These are phyloP conservation scores for Disparrhopalites patrizii DNA, from an alignment of 2,888 invertebrate genomes.

Conservation along the genomic window DNA sequence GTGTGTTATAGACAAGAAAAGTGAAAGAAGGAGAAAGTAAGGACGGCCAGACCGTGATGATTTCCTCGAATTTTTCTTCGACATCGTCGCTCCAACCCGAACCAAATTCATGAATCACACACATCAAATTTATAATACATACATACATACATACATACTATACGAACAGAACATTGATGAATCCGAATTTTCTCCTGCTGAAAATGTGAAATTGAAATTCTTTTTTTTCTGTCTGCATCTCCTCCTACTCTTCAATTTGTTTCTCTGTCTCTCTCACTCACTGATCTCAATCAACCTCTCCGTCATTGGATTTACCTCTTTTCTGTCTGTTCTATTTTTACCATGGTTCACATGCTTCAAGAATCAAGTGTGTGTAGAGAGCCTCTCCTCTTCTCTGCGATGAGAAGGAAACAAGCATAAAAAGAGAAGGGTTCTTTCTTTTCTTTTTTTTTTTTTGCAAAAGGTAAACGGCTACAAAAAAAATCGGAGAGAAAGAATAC, in stretches of 20 bases:
- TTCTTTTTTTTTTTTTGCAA: no score
- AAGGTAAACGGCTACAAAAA: no score
- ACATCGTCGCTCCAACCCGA: not conserved
- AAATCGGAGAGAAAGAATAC: no score
- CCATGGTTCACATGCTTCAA: not conserved
- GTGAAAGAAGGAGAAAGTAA: no score
- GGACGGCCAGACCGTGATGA: not conserved
- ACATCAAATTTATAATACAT: no score
- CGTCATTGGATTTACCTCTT: not conserved
- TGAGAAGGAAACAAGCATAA: not conserved
- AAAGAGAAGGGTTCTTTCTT: constrained; percentile 1
- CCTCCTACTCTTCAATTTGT: no score
- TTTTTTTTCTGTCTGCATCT: not conserved
- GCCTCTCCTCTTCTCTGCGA: not conserved
- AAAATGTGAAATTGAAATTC: constrained; percentile 11
- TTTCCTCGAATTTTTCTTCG: not conserved
- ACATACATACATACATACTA: no score
- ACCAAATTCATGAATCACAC: constrained; percentile 6
- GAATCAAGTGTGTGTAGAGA: not conserved
- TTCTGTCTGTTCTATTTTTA: not conserved
- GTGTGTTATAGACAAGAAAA: no score
- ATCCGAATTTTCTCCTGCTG: constrained; percentile 3
- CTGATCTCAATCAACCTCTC: not conserved
- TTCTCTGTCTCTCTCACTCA: not conserved
- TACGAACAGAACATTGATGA: constrained; percentile 11